Base-by-base conservation (phyloP, 2,888 invertebrate species). In the Hydrotaea cyrtoneurina region DNA sequence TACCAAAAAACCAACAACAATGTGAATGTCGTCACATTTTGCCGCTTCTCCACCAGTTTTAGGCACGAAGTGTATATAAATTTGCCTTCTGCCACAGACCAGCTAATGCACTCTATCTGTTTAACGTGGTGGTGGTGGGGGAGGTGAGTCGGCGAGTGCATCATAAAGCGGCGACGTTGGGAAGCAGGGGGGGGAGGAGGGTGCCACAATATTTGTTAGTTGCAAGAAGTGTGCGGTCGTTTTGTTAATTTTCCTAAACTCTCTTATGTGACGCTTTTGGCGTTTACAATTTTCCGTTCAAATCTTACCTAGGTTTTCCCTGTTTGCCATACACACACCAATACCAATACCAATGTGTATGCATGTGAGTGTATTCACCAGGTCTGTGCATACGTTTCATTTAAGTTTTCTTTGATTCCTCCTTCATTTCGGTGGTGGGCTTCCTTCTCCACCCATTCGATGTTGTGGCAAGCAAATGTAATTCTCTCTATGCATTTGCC, bases 361-460 rank as follows among this genome's bases (percentile, higher is more conserved):
- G 31, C 26, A n/a, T 59, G 59, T 26, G 59, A 26, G 59, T 59
- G 59, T 57, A 7, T 19, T 21, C 23, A 59, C 36, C 4, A 53
- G n/a, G 17, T 17, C 36, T 36, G 64, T 64, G n/a, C 23, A 13
- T 69, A 21, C 69, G 23, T 43, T 69, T 46, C 43, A 69, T 23
- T 46, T 43, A 46, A 23, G 23, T 43, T 69, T 69, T 46, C 69
- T 39, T 43, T 8, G 69, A 11, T 69, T 43, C 69, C 69, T 69
- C 46, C 69, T 69, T 23, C 23, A 23, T 46, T 46, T 69, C 23
- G 46, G 43, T 66, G 64, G 64, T 17, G n/a, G 64, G 74, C 80
- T 82, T 85, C 82, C 82, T 85, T 80, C 82, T 85, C 85, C 85
- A 74, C 85, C 85, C 85, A 85, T 85, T 82, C 74, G 82, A 8